Evolutionary conservation across 2,888 invertebrate genomes (phyloP).

Genomic region (Campoplex nolae): DNA sequence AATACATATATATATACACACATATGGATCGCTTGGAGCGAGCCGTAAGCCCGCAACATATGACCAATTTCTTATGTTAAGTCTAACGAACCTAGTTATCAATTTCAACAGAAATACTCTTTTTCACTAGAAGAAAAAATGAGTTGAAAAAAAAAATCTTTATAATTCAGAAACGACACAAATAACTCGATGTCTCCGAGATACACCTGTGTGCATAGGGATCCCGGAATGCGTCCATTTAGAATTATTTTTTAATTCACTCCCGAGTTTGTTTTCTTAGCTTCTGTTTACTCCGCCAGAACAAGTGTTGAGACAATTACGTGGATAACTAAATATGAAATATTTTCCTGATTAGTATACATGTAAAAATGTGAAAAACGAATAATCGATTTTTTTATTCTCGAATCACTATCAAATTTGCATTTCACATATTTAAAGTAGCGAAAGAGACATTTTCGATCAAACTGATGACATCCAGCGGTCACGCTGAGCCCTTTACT

Average conservation of each 20-base stretch:
- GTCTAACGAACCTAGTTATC: constrained; percentile 40
- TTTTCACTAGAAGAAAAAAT: not conserved
- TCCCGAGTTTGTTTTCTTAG: not conserved
- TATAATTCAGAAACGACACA: not conserved
- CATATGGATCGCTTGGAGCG: constrained; percentile 43
- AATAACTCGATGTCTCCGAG: constrained; percentile 7
- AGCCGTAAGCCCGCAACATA: constrained; percentile 46
- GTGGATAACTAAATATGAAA: not conserved
- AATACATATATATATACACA: not conserved
- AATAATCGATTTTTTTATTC: not conserved
- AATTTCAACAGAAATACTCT: not conserved
- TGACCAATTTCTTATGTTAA: constrained; percentile 63
- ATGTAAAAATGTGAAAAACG: not conserved
- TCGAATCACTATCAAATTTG: not conserved
- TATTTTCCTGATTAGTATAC: not conserved
- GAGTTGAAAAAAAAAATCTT: not conserved
- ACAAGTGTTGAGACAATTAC: not conserved
- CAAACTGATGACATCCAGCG: too few species aligned
- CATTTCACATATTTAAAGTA: not conserved
- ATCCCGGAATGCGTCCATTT: constrained; percentile 10
- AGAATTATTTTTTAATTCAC: not conserved
- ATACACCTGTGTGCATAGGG: constrained; percentile 41
- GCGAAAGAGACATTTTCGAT: too few species aligned
- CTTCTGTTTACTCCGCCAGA: not conserved
- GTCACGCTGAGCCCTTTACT: too few species aligned